These are phyloP conservation scores for Hippasteria phrygiana DNA, from an alignment of 53 echinoderm and acorn worm genomes.

Conservation along the genomic window DNA sequence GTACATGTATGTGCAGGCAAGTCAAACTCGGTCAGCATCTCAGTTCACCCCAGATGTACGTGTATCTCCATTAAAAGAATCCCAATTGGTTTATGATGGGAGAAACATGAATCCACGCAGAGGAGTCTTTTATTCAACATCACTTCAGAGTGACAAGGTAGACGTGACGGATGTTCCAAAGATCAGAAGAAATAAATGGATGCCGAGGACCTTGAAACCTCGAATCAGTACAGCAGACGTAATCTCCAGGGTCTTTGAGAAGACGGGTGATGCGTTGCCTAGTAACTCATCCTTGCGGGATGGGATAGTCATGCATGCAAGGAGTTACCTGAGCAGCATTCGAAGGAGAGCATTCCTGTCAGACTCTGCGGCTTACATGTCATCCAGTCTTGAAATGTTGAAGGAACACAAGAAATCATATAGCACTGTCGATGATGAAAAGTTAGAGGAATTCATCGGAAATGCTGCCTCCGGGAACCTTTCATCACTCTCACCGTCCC, in stretches of 20 bases:
- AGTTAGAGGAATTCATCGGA: background rate
- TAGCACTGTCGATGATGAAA: background rate
- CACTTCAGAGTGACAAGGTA: background rate
- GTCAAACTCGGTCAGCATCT: no score
- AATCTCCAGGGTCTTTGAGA: background rate
- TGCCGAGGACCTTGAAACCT: background rate
- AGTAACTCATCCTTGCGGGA: background rate
- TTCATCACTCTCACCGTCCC: background rate
- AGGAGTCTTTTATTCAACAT: background rate
- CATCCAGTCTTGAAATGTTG: conserved; percentile 45
- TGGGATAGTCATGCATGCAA: background rate
- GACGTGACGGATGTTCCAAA: background rate
- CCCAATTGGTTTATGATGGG: no score
- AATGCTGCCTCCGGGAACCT: background rate
- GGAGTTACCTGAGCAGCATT: background rate
- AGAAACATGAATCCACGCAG: background rate
- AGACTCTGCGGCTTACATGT: conserved; percentile 20
- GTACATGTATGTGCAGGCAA: no score
- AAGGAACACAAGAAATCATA: conserved; percentile 1
- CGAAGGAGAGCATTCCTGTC: conserved; percentile 23
- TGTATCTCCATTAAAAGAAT: no score
- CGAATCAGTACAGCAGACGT: background rate
- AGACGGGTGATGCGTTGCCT: conserved; percentile 1
- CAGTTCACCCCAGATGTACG: background rate
- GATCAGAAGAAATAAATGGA: background rate